Base-by-base conservation (phyloP, 2,797 vertebrate genomes). In the Sparidentex hasta region DNA sequence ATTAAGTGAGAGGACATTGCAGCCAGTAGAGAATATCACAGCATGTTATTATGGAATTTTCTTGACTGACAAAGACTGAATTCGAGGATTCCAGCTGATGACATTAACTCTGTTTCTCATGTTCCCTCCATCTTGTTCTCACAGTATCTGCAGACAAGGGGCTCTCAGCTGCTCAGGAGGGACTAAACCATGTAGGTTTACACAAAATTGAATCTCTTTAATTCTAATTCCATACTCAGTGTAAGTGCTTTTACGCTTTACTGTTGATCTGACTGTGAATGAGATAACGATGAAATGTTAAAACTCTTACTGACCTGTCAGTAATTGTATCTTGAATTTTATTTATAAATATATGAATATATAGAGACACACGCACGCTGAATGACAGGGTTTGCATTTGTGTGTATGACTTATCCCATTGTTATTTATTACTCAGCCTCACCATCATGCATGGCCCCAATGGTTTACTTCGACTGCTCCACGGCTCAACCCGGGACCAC, bases 401-500 rank as follows among this genome's bases (percentile, higher is more conserved):
- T 11, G 38, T 38, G 11, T 38, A 38, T 38, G 38, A 38, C 38
- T 38, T 38, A 38, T 38, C 38, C 38, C 38, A 38, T 38, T 81
- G 3, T 63, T 68, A 6, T 81, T 67, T 47, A 17, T 48, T 55
- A 5, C 7, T 13, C 65, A 71, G 67, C 61, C 1, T 25, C 46
- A 76, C 46, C 3, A 95, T 92, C 69, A 14, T 99, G 98, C 0
- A 0, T 7, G 0, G 44, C 75, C 0, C 97, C 97, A 17, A 97
- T 97, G 97, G 87, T 92, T 46, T 97, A 96, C 74, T 91, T 96
- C 0, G 91, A 98, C 88, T 99, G 98, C 65, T 86, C 66, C 56
- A 93, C 90, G 0, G 90, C 78, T 85, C 84, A 78, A 0, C 57
- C 80, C 0, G 96, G 94, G 12, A 59, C 82, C 2, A 20, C 77